Base-by-base conservation (phyloP, 2,888 invertebrate genomes). In the Acleris cristana region DNA sequence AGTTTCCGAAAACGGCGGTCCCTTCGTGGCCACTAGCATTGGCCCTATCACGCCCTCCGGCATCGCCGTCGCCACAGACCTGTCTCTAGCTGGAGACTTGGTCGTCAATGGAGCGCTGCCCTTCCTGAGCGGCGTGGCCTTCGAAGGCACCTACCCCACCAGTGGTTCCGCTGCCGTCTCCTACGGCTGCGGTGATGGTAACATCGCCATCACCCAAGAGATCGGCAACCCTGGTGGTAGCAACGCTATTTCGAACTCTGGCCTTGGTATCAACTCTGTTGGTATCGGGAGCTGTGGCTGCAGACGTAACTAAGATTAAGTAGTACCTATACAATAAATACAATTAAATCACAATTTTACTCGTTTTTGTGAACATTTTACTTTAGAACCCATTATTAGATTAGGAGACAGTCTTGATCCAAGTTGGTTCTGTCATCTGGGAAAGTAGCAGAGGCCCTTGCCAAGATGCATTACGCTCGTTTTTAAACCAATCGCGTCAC, bases 31-130 rank as follows among this genome's bases (percentile, higher is more conserved):
- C 10, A 57, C 44, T 16, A 26, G 51, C 44, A 23, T 58, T 19
- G 69, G 58, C 14, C 60, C 57, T n/a, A 56, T 65, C 7, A 69
- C 68, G 1, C 72, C 71, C 12, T 70, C 71, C 10, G 74, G 73
- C 12, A 59, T 64, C n/a, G 73, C 71, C 8, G 59, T 72, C 3
- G 71, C 70, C 10, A 67, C 73, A 4, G 71, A 72, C 8, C 48
- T 72, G 55, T 64, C 56, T 26, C 71, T 72, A 16, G 64, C 49
- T 6, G 75, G 75, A 57, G 71, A 69, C n/a, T 75, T 84, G 14
- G 71, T 70, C 23, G 71, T 85, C 52, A 74, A 73, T 18, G 86
- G 86, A 23, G 77, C 76, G 55, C 76, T 86, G 52, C 82, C 84
- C 30, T 78, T 84, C 65, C 66, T 80, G 62, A 84, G 84, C n/a